Evolutionary conservation across 2,888 invertebrate genomes (phyloP), one percentile per base, ranked within the genome.

Genomic region (Rugalucina vietnamica): DNA sequence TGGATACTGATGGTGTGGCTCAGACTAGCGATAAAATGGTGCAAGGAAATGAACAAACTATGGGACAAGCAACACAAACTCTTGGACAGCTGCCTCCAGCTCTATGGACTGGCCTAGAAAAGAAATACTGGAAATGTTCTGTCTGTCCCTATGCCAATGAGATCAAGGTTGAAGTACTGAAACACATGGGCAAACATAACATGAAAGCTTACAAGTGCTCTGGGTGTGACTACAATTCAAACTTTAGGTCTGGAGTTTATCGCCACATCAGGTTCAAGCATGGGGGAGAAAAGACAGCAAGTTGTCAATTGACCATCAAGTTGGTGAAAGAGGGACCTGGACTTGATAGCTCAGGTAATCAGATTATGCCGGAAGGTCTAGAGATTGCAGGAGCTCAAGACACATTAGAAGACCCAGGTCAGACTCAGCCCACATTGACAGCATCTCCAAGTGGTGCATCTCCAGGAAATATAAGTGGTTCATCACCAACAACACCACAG

Each of bases 41-140:
- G 43, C 43, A 43, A 43, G 18, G 43, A 12, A 43, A 18, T 43
- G 43, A 8, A 43, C n/a, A 43, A 43, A 18, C 43, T 18, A 43
- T 18, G 18, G 43, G 43, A n/a, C n/a, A n/a, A n/a, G n/a, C n/a
- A n/a, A n/a, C n/a, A n/a, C n/a, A 54, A 21, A 21, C 82, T 36
- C 29, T 34, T 57, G 77, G 50, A 39, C 82, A 82, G n/a, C 32
- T 75, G 1, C 84, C 84, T n/a, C 76, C 79, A 70, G 71, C 78
- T 50, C 73, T 78, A 1, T 49, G 76, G 78, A 57, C 70, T n/a
- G 81, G 83, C 4, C 50, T 81, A 5, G 82, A 76, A 54, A 85
- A 84, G 54, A 90, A 90, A 50, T 87, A 92, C 0, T 95, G 98
- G 97, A 97, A 98, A 94, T 98, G 98, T 95, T 98, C 98, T 95